phyloP scores from a whole-genome alignment of 2,113 vertebrate genomes.

The Grus americana region DNA sequence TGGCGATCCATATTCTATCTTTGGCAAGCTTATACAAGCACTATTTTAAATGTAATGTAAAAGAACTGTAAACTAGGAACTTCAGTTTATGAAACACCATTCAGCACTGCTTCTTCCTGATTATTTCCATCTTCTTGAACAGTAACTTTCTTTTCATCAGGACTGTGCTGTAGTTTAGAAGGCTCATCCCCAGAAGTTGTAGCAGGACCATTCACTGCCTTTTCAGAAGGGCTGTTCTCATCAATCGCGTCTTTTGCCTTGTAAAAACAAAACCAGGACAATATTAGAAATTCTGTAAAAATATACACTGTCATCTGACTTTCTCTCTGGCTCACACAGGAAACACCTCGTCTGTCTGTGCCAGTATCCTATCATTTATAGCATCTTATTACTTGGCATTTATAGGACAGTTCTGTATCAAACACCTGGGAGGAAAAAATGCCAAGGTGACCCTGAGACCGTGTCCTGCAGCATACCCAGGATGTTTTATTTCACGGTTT shows the following conservation, averaged over 20 bases:
- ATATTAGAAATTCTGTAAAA: neutral
- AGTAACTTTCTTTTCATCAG: conserved; percentile 80
- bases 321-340: neutral
- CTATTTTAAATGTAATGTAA: conserved; percentile 92
- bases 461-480: neutral
- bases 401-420: rapidly evolving
- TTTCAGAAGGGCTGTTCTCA: conserved; percentile 83
- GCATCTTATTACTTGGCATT: neutral
- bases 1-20: conserved; percentile 96
- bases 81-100: conserved; percentile 93
- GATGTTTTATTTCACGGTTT: neutral
- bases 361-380: neutral
- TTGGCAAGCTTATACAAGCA: conserved; percentile 99
- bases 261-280: conserved; percentile 17
- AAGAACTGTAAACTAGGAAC: conserved; percentile 86
- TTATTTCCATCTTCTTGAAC: conserved; percentile 80
- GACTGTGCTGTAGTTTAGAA: conserved; percentile 76
- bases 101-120: conserved; percentile 86
- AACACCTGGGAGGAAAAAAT: rapidly evolving
- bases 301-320: rapidly evolving
- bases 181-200: conserved; percentile 76
- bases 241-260: conserved; percentile 88
- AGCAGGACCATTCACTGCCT: conserved; percentile 86
- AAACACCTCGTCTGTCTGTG: neutral
- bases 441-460: neutral